These are phyloP conservation scores for Galaxea fascicularis DNA, from an alignment of 92 coral and sea anemone genomes.

Conservation along the genomic window DNA sequence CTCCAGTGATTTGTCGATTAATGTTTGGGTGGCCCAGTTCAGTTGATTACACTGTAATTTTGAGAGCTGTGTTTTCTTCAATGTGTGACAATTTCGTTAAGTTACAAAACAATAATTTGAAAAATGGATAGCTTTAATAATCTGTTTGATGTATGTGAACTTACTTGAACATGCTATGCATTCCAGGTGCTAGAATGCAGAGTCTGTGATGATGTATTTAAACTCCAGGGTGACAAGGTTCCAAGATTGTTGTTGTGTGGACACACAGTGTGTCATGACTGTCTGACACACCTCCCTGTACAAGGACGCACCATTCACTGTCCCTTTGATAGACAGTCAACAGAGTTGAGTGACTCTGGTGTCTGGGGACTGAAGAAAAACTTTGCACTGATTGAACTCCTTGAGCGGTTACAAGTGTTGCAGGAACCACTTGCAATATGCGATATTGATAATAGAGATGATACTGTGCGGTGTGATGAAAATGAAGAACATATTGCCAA, in stretches of 20 bases:
- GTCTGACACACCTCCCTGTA: slow-evolving; percentile 90
- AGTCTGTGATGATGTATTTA: slow-evolving; percentile 96
- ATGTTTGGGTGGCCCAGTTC: no score
- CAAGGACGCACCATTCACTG: slow-evolving; percentile 85
- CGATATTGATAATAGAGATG: slow-evolving; percentile 74
- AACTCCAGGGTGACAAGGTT: slow-evolving; percentile 98
- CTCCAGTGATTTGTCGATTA: no score
- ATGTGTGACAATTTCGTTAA: no score
- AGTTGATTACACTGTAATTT: no score
- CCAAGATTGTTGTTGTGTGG: slow-evolving; percentile 97
- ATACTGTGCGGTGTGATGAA: slow-evolving; percentile 90
- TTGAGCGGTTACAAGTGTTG: slow-evolving; percentile 85
- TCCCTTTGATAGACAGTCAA: slow-evolving; percentile 97
- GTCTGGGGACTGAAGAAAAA: slow-evolving; percentile 99
- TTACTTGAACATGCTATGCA: no score
- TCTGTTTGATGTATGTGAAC: no score
- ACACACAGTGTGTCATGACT: slow-evolving; percentile 97
- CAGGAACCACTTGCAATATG: slow-evolving; percentile 74
- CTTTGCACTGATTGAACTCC: slow-evolving; percentile 93
- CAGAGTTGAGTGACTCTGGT: slow-evolving; percentile 97
- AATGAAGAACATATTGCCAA: slow-evolving; percentile 95
- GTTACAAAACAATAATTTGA: no score
- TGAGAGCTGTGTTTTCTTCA: no score
- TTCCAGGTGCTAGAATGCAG: slow-evolving; percentile 94
- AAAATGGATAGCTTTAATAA: no score